Percentiles rank a stretch among this genome's conserved stretches.
phyloP scores from a whole-genome alignment of 2,797 vertebrate species.

The Cyprinella venusta region DNA sequence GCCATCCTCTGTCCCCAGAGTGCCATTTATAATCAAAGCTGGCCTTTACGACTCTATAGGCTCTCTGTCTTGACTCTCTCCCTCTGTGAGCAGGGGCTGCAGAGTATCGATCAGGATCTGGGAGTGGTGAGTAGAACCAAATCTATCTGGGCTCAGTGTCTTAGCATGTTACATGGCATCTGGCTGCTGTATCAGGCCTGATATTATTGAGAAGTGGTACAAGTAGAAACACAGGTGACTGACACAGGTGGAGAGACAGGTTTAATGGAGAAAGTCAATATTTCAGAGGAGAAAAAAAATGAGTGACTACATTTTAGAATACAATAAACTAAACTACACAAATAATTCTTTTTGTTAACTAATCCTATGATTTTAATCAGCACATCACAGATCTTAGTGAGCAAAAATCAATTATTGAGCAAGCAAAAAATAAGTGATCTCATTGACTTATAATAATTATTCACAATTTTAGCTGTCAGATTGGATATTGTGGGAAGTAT shows the following conservation, averaged over 20 bases:
- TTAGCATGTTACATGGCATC: conserved; percentile 65
- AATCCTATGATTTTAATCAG: not conserved
- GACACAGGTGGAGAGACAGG: not conserved
- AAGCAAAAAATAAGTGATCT: not conserved
- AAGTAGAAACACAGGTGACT: not conserved
- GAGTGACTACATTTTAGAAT: conserved; percentile 3
- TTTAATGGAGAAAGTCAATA: conserved; percentile 11
- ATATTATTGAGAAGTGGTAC: conserved; percentile 69
- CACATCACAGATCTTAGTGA: not conserved
- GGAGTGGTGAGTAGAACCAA: conserved; percentile 57
- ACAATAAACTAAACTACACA: not conserved
- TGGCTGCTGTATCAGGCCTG: conserved; percentile 68
- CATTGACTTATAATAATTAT: not conserved
- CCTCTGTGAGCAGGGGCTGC: not conserved
- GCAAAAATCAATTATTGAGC: not conserved
- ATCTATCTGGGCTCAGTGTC: conserved; percentile 72
- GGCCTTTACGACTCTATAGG: conserved; percentile 73
- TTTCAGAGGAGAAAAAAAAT: not conserved
- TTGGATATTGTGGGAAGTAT: not conserved
- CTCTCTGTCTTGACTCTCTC: conserved; percentile 65
- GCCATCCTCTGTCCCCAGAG: conserved; percentile 65
- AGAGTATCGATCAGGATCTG: conserved; percentile 68
- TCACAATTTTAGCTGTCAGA: not conserved
- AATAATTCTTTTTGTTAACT: not conserved
- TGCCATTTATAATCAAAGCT: conserved; percentile 72